Percentiles rank a stretch among this genome's conserved stretches.
These are phyloP conservation scores for Panopea generosa DNA, from an alignment of 2,888 invertebrate genomes.

Conservation along the genomic window DNA sequence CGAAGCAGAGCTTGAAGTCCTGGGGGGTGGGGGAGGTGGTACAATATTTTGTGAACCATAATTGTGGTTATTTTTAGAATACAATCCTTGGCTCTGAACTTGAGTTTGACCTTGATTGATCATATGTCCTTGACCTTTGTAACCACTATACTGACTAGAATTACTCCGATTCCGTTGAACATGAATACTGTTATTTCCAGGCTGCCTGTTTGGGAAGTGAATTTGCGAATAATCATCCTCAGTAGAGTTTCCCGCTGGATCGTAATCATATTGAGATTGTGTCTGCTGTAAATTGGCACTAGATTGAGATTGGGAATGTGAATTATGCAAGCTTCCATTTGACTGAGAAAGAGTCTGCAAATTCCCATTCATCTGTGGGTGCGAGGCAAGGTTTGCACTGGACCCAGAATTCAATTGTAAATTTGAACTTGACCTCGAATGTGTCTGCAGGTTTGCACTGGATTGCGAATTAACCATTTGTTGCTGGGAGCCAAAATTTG, in stretches of 20 bases:
- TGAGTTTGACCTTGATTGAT: slow-evolving; percentile 20
- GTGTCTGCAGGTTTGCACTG: slow-evolving; percentile 20
- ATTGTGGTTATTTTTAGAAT: slow-evolving; percentile 10
- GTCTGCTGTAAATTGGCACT: slow-evolving; percentile 7
- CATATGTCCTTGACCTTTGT: slow-evolving; percentile 42
- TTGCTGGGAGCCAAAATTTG: slow-evolving; percentile 37
- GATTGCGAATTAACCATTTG: neutral
- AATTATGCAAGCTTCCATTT: too few relatives aligned
- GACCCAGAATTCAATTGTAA: slow-evolving; percentile 28
- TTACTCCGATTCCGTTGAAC: slow-evolving; percentile 58
- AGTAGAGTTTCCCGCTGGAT: slow-evolving; percentile 46
- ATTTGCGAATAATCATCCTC: slow-evolving; percentile 68
- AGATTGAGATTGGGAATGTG: neutral
- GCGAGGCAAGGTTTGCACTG: too few relatives aligned
- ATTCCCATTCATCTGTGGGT: too few relatives aligned
- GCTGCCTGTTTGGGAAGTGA: slow-evolving; percentile 56
- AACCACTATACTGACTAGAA: slow-evolving; percentile 59
- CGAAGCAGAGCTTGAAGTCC: slow-evolving; percentile 57
- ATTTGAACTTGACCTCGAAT: slow-evolving; percentile 32
- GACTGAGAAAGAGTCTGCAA: too few relatives aligned
- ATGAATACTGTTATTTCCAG: neutral
- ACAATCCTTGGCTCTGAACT: slow-evolving; percentile 27
- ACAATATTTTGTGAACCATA: slow-evolving; percentile 28
- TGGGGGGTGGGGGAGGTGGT: slow-evolving; percentile 57
- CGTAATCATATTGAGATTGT: slow-evolving; percentile 23